Conservation (phyloP, 1,140 invertebrate genomes). For the Microplitis mediator region DNA sequence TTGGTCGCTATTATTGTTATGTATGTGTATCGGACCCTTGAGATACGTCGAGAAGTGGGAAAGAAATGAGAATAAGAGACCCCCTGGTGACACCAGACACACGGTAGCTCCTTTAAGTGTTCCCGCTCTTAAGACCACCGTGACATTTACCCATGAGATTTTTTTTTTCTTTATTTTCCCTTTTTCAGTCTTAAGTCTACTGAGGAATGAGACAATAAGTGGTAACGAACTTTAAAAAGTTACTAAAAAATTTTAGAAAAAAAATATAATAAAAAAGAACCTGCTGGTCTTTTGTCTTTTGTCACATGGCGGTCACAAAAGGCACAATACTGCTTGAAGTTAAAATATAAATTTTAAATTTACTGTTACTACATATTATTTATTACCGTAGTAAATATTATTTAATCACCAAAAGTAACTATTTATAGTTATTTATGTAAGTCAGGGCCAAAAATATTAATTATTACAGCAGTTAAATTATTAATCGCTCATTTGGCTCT, state of each 20-base stretch:
- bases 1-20: neutral
- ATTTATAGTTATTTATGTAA: too few relatives aligned
- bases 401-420: too few relatives aligned
- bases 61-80: slow-evolving; percentile 35
- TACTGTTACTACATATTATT: too few relatives aligned
- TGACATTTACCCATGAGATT: slow-evolving; percentile 48
- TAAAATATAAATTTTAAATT: too few relatives aligned
- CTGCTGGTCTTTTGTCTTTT: too few relatives aligned
- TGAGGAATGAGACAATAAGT: too few relatives aligned
- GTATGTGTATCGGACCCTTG: neutral
- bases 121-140: slow-evolving; percentile 49
- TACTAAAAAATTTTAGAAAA: neutral
- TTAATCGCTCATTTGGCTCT: too few relatives aligned
- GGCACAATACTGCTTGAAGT: too few relatives aligned
- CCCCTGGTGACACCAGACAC: slow-evolving; percentile 42
- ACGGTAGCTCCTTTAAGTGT: slow-evolving; percentile 53
- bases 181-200: neutral
- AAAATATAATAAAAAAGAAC: neutral
- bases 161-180: slow-evolving; percentile 37
- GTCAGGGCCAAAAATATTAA: too few relatives aligned
- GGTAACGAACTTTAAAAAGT: neutral
- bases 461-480: too few relatives aligned
- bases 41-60: slow-evolving; percentile 12
- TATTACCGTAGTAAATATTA: too few relatives aligned
- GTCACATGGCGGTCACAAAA: too few relatives aligned